Conservation (phyloP, 2,113 vertebrate species). For the Apteryx owenii region DNA sequence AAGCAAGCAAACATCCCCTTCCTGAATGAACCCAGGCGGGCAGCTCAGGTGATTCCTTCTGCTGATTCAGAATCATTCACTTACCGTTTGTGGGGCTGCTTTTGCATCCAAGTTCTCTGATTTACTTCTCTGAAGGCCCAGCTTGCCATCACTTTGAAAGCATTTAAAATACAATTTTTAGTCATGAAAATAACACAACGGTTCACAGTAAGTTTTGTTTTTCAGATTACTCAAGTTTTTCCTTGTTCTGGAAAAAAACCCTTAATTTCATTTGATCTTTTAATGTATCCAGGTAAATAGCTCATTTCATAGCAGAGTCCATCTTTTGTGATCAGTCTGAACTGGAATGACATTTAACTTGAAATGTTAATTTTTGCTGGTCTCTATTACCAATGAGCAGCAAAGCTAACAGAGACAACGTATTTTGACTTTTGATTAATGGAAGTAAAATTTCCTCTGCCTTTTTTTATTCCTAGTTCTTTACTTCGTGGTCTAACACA, state of each 20-base stretch:
- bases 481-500: background rate
- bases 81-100: background rate
- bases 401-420: background rate
- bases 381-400: background rate
- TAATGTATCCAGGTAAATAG: background rate
- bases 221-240: background rate
- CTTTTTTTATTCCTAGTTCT: background rate
- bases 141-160: background rate
- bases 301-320: background rate
- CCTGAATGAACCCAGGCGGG: fast-evolving
- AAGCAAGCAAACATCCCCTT: background rate
- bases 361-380: background rate
- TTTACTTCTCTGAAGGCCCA: background rate
- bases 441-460: background rate
- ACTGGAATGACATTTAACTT: background rate
- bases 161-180: background rate
- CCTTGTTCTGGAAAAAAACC: background rate
- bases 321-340: background rate
- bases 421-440: background rate
- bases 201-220: background rate
- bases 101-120: background rate
- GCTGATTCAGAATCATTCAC: background rate
- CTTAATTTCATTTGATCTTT: background rate
- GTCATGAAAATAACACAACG: background rate
- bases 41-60: fast-evolving